Evolutionary conservation across 2,797 vertebrate species (phyloP), one percentile per base, ranked within the genome.

Genomic region (Myripristis jacobus): DNA sequence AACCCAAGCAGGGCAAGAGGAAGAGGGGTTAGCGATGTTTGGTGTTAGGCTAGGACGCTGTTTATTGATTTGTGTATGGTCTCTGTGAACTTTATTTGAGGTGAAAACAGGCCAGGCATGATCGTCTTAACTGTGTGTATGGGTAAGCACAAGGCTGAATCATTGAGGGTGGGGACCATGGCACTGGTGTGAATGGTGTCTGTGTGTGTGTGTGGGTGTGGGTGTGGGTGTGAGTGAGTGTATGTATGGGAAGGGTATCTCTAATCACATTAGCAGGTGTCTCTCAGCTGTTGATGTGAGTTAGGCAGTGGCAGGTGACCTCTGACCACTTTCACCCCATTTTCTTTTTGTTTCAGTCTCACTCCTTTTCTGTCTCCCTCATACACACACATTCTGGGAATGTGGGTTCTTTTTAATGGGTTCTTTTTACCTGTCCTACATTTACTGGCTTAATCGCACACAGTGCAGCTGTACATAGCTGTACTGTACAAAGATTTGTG

Each of bases 1-100:
- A 92, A 81, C 81, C 83, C 70, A 88, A 89, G 82, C 89, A 88
- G 66, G 12, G 73, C 46, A 46, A 58, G 51, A 79, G 77, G 84
- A 87, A 85, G 48, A 52, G 46, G 44, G 66, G 74, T 62, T 66
- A 57, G 53, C 43, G 41, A 53, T 91, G 90, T 92, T 89, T 92
- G 80, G 73, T 87, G 84, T 82, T 74, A 88, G 86, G 85, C 87
- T 72, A 3, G 52, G 77, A 73, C 25, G 62, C 50, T 92, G 88
- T 92, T 89, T 89, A 86, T 81, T 81, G 83, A 85, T 85, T 80
- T 90, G 87, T 90, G 81, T 89, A 89, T 13, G 34, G 77, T 87
- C 77, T 83, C 78, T 92, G 79, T 90, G 82, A 90, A 88, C 85
- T 88, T 86, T 92, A 90, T 93, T 93, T 91, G 62, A 87, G 83